phyloP scores from a whole-genome alignment of 2,888 invertebrate species.

The Notocelia uddmanniana region DNA sequence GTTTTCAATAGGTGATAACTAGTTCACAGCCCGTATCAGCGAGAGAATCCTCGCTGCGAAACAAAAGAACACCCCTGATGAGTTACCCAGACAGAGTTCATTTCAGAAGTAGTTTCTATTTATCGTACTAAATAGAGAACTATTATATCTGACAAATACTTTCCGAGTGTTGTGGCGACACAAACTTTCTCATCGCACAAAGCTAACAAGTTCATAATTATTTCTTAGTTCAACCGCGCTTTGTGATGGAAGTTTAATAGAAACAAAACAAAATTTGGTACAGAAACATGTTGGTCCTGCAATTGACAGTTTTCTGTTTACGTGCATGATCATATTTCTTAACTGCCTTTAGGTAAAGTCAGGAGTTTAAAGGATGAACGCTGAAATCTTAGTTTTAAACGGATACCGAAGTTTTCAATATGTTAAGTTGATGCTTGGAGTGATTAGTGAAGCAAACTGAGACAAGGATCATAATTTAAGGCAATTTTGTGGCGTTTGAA shows the following conservation, averaged over 20 bases:
- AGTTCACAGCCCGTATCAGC: slow-evolving; percentile 35
- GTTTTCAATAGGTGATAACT: slow-evolving; percentile 63
- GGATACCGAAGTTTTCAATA: background rate
- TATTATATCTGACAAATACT: slow-evolving; percentile 54
- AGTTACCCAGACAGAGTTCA: background rate
- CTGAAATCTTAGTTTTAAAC: slow-evolving; percentile 22
- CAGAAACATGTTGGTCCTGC: slow-evolving; percentile 64
- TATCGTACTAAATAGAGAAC: slow-evolving; percentile 25
- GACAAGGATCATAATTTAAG: slow-evolving; percentile 24
- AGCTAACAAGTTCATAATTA: slow-evolving; percentile 76
- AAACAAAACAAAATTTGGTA: slow-evolving; percentile 69
- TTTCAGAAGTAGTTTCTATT: slow-evolving; percentile 13
- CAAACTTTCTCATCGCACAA: slow-evolving; percentile 74
- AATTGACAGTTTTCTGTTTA: slow-evolving; percentile 9
- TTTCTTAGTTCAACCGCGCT: slow-evolving; percentile 68
- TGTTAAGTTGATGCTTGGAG: slow-evolving; percentile 10
- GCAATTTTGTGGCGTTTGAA: slow-evolving; percentile 18
- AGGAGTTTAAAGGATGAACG: slow-evolving; percentile 24
- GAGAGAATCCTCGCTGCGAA: slow-evolving; percentile 35
- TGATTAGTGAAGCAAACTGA: slow-evolving; percentile 24
- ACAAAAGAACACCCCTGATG: slow-evolving; percentile 29
- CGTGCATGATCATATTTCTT: background rate
- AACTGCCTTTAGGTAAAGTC: slow-evolving; percentile 19
- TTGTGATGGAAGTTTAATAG: slow-evolving; percentile 71
- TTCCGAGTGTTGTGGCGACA: slow-evolving; percentile 50